These are phyloP conservation scores for Poeciliopsis paucimaculata DNA, from an alignment of 2,797 vertebrate genomes.

Conservation along the genomic window DNA sequence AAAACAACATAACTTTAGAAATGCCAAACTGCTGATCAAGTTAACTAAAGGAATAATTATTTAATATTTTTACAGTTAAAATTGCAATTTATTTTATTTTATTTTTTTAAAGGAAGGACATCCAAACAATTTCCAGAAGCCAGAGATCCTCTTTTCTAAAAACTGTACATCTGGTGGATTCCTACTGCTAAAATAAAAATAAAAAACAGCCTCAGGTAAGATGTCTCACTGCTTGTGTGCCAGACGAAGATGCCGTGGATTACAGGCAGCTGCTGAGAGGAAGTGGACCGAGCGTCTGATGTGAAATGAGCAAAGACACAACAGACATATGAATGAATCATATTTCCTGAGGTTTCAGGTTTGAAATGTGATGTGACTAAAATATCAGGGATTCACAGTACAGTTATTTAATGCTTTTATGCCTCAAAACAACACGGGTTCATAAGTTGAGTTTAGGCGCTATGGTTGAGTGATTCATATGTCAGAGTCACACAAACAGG, in stretches of 20 bases:
- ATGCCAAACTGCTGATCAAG: neutral
- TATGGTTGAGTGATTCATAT: neutral
- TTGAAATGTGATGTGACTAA: neutral
- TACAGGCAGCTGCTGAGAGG: conserved; percentile 6
- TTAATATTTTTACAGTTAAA: neutral
- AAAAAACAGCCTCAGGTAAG: conserved; percentile 1
- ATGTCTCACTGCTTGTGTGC: conserved; percentile 1
- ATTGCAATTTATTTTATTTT: neutral
- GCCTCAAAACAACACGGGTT: neutral
- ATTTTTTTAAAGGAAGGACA: neutral
- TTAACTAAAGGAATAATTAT: neutral
- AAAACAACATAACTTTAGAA: neutral
- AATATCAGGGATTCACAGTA: neutral
- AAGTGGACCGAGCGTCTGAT: conserved; percentile 1
- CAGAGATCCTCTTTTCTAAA: neutral
- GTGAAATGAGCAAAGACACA: neutral
- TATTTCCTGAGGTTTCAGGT: neutral
- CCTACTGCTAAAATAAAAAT: neutral
- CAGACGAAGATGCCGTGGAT: conserved; percentile 2
- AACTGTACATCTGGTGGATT: conserved; percentile 1
- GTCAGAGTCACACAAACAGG: neutral
- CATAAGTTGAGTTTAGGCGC: neutral
- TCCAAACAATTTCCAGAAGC: neutral
- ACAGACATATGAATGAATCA: neutral
- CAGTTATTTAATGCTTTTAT: neutral